Evolutionary conservation across 2,797 vertebrate species (phyloP).

Genomic region (Amniataba percoides): DNA sequence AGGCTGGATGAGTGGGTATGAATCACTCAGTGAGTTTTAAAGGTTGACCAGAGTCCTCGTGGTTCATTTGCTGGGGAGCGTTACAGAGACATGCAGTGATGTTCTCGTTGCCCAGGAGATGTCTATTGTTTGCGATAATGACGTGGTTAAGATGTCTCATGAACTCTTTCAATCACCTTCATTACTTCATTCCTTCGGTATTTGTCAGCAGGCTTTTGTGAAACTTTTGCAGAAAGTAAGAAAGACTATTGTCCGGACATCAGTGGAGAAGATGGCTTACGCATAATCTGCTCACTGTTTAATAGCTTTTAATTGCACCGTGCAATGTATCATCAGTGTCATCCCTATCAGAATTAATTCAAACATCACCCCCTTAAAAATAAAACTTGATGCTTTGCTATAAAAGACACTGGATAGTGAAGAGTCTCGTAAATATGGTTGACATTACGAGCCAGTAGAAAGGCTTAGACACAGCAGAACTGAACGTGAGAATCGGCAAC

Average conservation of each 20-base stretch:
- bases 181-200: constrained; percentile 30
- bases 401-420: constrained; percentile 46
- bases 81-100: constrained; percentile 41
- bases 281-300: constrained; percentile 29
- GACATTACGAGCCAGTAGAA: constrained; percentile 72
- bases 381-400: constrained; percentile 47
- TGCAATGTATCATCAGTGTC: constrained; percentile 50
- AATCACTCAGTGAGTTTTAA: constrained; percentile 65
- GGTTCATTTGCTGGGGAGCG: constrained; percentile 42
- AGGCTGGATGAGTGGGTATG: constrained; percentile 64
- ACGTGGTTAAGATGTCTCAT: constrained; percentile 48
- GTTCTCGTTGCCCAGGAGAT: constrained; percentile 63
- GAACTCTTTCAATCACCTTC: constrained; percentile 46
- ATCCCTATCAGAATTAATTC: constrained; percentile 55
- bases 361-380: constrained; percentile 68
- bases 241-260: constrained; percentile 25
- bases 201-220: constrained; percentile 32
- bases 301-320: constrained; percentile 47
- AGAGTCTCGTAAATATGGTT: constrained; percentile 67
- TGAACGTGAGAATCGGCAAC: constrained; percentile 65
- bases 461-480: constrained; percentile 43
- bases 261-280: constrained; percentile 14
- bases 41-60: constrained; percentile 46
- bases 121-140: constrained; percentile 70
- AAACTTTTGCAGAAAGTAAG: constrained; percentile 3